Conservation (phyloP, 2,113 vertebrate species). For the Corynorhinus townsendii region DNA sequence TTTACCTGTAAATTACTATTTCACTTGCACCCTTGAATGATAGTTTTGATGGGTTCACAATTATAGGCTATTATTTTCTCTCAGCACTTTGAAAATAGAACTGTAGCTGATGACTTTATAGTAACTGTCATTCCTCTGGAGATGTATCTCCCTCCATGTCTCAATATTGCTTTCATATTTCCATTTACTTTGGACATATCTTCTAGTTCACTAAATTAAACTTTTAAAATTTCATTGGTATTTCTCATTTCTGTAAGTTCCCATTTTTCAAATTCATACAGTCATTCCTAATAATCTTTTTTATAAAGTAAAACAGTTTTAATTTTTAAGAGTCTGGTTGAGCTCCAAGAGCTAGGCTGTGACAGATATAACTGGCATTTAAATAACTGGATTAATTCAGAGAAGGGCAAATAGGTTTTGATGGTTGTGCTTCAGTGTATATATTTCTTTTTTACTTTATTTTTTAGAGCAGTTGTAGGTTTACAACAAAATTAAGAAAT, state of each 20-base stretch:
- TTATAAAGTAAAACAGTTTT: constrained; percentile 85
- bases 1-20: not conserved
- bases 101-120: not conserved
- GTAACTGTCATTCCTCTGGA: not conserved
- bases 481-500: not conserved
- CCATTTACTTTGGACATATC: not conserved
- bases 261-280: constrained; percentile 1
- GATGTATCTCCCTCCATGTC: not conserved
- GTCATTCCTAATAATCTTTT: not conserved
- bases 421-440: constrained; percentile 80
- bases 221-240: not conserved
- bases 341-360: constrained; percentile 83
- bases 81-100: not conserved
- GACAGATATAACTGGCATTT: constrained; percentile 94
- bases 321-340: constrained; percentile 90
- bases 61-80: not conserved
- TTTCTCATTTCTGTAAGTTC: not conserved
- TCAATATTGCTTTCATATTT: not conserved
- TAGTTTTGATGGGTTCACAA: not conserved
- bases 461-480: not conserved
- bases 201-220: not conserved
- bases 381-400: constrained; percentile 96
- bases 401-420: constrained; percentile 83
- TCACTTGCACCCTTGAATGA: not conserved
- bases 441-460: constrained; percentile 67